Evolutionary conservation across 37 sponge, comb jelly and placozoan genomes (phyloP).

Genomic region (Lycopodina hypogea): DNA sequence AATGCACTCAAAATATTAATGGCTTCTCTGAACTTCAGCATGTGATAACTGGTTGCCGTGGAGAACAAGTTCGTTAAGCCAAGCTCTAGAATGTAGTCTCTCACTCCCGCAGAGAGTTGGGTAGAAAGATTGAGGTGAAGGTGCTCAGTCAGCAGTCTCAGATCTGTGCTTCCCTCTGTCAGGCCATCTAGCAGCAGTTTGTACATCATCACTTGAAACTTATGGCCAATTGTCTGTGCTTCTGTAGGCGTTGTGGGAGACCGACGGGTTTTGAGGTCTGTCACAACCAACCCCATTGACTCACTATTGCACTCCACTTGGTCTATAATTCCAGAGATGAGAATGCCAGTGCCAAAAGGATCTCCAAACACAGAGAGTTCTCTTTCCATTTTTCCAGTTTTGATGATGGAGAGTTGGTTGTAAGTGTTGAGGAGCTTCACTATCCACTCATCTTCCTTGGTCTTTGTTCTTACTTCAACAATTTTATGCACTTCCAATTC

Average conservation of each 20-base stretch:
- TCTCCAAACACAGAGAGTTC: constrained; percentile 47
- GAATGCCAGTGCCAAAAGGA: constrained; percentile 19
- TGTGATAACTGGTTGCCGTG: not conserved
- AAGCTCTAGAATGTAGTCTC: constrained; percentile 11
- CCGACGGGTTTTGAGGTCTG: constrained; percentile 46
- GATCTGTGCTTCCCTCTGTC: constrained; percentile 18
- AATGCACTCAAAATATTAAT: constrained; percentile 3
- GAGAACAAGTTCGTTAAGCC: constrained; percentile 8
- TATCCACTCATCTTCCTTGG: constrained; percentile 48
- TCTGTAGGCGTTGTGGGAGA: constrained; percentile 9
- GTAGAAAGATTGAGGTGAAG: constrained; percentile 8
- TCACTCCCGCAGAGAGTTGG: not conserved
- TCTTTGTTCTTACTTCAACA: constrained; percentile 9
- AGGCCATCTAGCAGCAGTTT: constrained; percentile 42
- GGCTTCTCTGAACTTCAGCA: constrained; percentile 18
- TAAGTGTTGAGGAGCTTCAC: constrained; percentile 46
- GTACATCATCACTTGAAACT: constrained; percentile 51
- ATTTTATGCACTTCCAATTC: constrained; percentile 45
- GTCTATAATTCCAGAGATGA: constrained; percentile 40
- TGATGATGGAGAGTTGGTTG: constrained; percentile 30
- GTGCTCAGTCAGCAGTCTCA: constrained; percentile 1
- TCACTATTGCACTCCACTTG: constrained; percentile 38
- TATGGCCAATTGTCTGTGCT: constrained; percentile 22
- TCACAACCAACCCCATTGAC: constrained; percentile 2
- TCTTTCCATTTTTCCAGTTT: constrained; percentile 21